Conservation (phyloP, 2,113 vertebrate genomes). For the Grammomys dolichurus region DNA sequence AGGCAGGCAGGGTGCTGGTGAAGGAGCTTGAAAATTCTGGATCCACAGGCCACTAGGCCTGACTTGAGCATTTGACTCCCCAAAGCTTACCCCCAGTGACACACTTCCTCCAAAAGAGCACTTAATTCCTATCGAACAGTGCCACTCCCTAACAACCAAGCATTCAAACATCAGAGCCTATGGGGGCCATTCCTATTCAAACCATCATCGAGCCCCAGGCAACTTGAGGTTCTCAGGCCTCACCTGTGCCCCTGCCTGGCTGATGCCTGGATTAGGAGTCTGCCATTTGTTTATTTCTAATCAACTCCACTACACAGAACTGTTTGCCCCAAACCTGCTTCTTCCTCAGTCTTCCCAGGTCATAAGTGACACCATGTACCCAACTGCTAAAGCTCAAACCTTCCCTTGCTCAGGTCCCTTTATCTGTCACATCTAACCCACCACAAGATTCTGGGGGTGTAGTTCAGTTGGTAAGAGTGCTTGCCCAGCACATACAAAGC, state of each 20-base stretch:
- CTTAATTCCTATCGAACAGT: neutral
- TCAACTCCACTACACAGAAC: neutral
- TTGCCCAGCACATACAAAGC: neutral
- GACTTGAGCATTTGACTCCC: neutral
- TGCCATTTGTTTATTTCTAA: fast-evolving
- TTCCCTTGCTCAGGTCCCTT: neutral
- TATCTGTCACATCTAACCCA: neutral
- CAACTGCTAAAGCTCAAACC: neutral
- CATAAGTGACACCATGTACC: neutral
- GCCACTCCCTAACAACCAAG: neutral
- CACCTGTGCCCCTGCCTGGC: no score
- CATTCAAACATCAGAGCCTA: neutral
- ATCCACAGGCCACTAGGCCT: neutral
- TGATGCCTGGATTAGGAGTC: fast-evolving
- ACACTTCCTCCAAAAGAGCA: neutral
- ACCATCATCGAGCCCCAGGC: neutral
- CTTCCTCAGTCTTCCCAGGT: neutral
- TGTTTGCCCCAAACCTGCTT: neutral
- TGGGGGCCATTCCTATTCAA: neutral
- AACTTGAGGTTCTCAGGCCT: neutral
- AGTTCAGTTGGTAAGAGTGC: neutral
- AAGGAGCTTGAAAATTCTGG: neutral
- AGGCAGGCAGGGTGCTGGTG: neutral
- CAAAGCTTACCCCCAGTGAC: neutral
- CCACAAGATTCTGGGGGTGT: no score